A percentile compares a stretch with the other conserved stretches of the same genome.
phyloP scores from a whole-genome alignment of 2,888 invertebrate genomes.

The Daptonema setosum region DNA sequence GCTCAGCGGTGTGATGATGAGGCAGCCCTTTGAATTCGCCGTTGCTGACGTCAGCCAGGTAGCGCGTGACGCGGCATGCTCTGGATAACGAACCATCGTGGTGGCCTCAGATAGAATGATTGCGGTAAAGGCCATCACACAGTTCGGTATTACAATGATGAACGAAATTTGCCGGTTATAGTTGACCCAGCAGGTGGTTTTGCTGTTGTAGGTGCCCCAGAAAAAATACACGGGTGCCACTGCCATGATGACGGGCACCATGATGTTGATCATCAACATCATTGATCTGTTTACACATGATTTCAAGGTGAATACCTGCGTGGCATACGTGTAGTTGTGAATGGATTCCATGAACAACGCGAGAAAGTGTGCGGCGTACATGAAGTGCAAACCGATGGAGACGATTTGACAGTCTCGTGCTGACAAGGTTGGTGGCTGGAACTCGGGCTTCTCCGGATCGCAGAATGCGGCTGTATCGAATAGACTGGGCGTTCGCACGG shows the following conservation, averaged over 20 bases:
- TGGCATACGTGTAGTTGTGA: not conserved
- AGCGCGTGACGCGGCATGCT: not conserved
- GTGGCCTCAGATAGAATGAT: not conserved
- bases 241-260: not conserved
- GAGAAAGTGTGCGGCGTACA: not conserved
- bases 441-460: not conserved
- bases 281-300: not conserved
- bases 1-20: too few species aligned
- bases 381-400: not conserved
- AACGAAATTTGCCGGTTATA: not conserved
- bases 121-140: not conserved
- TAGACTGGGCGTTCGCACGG: not conserved
- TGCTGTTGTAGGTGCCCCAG: not conserved
- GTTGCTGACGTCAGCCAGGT: not conserved
- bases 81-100: not conserved
- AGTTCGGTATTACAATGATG: not conserved
- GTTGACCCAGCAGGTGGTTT: not conserved
- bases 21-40: not conserved
- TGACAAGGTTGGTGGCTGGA: not conserved
- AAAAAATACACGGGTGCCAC: not conserved
- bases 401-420: not conserved
- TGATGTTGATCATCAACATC: not conserved
- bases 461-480: not conserved
- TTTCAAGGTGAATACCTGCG: not conserved
- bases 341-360: not conserved